Percentiles rank a stretch among this genome's conserved stretches.
These are phyloP conservation scores for Lordiphosa andalusiaca DNA, from an alignment of 2,888 invertebrate species.

Conservation along the genomic window DNA sequence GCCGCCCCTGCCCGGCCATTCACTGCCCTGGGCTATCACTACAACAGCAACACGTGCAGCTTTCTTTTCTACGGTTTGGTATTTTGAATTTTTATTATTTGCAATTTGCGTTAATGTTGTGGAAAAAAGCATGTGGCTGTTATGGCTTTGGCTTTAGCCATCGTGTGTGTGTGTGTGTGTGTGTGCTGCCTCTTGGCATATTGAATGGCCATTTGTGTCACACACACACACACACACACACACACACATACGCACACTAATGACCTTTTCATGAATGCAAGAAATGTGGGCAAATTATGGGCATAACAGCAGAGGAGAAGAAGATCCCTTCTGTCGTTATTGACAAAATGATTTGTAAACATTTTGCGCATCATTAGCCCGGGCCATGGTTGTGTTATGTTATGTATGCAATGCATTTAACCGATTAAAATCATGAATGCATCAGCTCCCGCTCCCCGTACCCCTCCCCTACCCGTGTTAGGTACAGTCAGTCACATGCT, in stretches of 20 bases:
- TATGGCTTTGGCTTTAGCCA: slow-evolving; percentile 65
- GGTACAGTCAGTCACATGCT: slow-evolving; percentile 47
- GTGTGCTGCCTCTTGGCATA: slow-evolving; percentile 51
- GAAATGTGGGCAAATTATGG: slow-evolving; percentile 75
- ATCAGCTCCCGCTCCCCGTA: slow-evolving; percentile 20
- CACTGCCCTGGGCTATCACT: slow-evolving; percentile 16
- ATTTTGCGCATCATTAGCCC: slow-evolving; percentile 74
- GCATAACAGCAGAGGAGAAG: slow-evolving; percentile 23
- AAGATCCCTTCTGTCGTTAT: slow-evolving; percentile 58
- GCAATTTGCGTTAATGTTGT: slow-evolving; percentile 78
- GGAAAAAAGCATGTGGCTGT: slow-evolving; percentile 76
- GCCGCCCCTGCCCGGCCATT: neutral
- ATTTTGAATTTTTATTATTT: slow-evolving; percentile 77
- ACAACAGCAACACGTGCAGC: slow-evolving; percentile 63
- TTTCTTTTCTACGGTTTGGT: slow-evolving; percentile 64
- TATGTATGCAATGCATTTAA: slow-evolving; percentile 58
- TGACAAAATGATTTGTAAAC: slow-evolving; percentile 76
- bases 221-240: slow-evolving; percentile 45
- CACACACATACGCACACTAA: slow-evolving; percentile 50
- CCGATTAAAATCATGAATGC: slow-evolving; percentile 72
- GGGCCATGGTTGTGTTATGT: slow-evolving; percentile 43
- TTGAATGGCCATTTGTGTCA: slow-evolving; percentile 74
- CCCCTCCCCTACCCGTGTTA: neutral
- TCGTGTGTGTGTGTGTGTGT: slow-evolving; percentile 18
- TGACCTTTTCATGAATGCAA: slow-evolving; percentile 76